These are phyloP conservation scores for Cheirogaleus major DNA, from an alignment of 2,797 vertebrate genomes.

Conservation along the genomic window DNA sequence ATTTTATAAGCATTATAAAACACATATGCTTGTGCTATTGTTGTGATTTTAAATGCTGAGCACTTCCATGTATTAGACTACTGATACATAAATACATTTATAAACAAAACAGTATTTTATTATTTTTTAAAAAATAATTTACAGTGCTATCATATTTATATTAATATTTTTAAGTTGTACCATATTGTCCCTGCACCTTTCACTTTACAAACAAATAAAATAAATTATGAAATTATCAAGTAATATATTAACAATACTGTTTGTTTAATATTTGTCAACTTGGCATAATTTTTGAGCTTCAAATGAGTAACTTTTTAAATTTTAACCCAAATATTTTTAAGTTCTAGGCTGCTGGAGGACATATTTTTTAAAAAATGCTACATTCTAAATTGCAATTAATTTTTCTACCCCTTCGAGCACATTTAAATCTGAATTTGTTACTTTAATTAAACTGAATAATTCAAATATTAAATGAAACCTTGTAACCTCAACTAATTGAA, in stretches of 20 bases:
- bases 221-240: not conserved
- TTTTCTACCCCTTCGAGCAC: slow-evolving; percentile 76
- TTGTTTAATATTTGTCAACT: slow-evolving; percentile 53
- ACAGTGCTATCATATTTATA: not conserved
- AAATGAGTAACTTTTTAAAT: slow-evolving; percentile 56
- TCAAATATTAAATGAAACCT: slow-evolving; percentile 80
- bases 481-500: slow-evolving; percentile 77
- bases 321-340: slow-evolving; percentile 22
- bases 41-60: not conserved
- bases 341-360: slow-evolving; percentile 23
- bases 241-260: not conserved
- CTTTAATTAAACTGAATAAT: slow-evolving; percentile 80
- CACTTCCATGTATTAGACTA: not conserved
- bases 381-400: slow-evolving; percentile 71
- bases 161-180: not conserved
- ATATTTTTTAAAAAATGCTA: slow-evolving; percentile 52
- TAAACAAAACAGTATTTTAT: not conserved
- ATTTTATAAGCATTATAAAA: not conserved
- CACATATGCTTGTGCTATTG: not conserved
- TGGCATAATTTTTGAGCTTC: slow-evolving; percentile 9
- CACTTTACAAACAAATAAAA: not conserved
- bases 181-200: not conserved
- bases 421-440: slow-evolving; percentile 75
- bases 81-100: not conserved
- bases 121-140: not conserved